A percentile compares a stretch with the other conserved stretches of the same genome.
These are phyloP conservation scores for Luperina nickerlii DNA, from an alignment of 2,888 invertebrate species.

Conservation along the genomic window DNA sequence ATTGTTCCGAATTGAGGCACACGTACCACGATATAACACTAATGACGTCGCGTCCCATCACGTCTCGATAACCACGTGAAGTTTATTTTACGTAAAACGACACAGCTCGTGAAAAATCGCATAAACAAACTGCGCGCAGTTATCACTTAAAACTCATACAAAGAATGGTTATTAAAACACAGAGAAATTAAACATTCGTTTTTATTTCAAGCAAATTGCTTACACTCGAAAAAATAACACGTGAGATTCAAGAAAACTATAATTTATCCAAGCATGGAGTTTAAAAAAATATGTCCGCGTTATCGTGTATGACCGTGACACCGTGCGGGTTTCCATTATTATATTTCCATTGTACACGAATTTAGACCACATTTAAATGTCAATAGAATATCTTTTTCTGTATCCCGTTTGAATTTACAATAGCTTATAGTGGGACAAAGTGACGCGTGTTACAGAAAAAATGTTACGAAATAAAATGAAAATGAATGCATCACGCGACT, in stretches of 20 bases:
- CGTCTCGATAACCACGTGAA: neutral
- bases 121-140: neutral
- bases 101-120: neutral
- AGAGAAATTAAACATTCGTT: constrained; percentile 26
- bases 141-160: neutral
- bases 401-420: constrained; percentile 17
- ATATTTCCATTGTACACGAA: constrained; percentile 40
- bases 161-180: constrained; percentile 19
- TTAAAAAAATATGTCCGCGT: constrained; percentile 75
- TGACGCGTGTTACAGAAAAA: constrained; percentile 19
- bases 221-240: constrained; percentile 49
- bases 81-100: neutral
- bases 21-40: neutral
- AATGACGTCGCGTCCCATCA: neutral
- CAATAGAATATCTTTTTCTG: constrained; percentile 38
- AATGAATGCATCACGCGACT: constrained; percentile 38
- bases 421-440: constrained; percentile 3
- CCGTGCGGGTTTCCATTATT: constrained; percentile 79
- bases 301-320: constrained; percentile 82
- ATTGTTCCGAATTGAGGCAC: neutral
- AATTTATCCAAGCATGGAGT: constrained; percentile 65
- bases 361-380: constrained; percentile 49
- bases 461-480: constrained; percentile 34
- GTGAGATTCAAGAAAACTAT: constrained; percentile 68
- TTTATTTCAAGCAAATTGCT: constrained; percentile 51